phyloP scores from a whole-genome alignment of 2,888 invertebrate species.

The Panzeria rudis region DNA sequence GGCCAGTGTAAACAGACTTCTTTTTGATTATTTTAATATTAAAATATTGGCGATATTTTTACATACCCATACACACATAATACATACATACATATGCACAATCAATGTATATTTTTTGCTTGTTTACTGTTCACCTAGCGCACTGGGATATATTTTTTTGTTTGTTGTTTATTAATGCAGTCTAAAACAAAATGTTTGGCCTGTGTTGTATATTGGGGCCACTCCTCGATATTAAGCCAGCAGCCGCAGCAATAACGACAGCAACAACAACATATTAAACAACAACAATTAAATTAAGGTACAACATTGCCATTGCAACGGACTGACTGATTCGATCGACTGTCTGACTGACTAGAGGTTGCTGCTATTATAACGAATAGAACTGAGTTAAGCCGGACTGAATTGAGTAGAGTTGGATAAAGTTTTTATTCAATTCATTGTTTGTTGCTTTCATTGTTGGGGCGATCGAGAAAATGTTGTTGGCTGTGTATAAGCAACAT shows the following conservation, averaged over 20 bases:
- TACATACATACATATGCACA: constrained; percentile 3
- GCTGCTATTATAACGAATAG: constrained; percentile 21
- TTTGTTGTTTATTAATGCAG: constrained; percentile 42
- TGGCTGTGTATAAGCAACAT: constrained; percentile 61
- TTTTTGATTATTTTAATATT: constrained; percentile 51
- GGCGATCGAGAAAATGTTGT: constrained; percentile 59
- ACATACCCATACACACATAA: constrained; percentile 12
- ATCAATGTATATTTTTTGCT: constrained; percentile 31
- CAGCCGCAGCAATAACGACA: constrained; percentile 31
- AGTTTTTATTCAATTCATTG: constrained; percentile 57
- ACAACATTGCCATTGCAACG: constrained; percentile 70
- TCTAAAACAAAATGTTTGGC: constrained; percentile 57
- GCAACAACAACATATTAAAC: constrained; percentile 30
- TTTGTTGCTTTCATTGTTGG: constrained; percentile 65
- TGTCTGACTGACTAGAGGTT: constrained; percentile 35
- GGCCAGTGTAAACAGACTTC: constrained; percentile 51
- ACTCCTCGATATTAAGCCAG: constrained; percentile 70
- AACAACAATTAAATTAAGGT: constrained; percentile 65
- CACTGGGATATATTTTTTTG: constrained; percentile 35
- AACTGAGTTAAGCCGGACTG: constrained; percentile 14
- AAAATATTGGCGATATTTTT: constrained; percentile 47
- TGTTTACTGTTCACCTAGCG: constrained; percentile 59
- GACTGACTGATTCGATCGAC: constrained; percentile 46
- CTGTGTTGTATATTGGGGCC: constrained; percentile 67
- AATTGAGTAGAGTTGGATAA: constrained; percentile 41